These are phyloP conservation scores for Solenodon paradoxus DNA, from an alignment of 2,113 vertebrate genomes.

Conservation along the genomic window DNA sequence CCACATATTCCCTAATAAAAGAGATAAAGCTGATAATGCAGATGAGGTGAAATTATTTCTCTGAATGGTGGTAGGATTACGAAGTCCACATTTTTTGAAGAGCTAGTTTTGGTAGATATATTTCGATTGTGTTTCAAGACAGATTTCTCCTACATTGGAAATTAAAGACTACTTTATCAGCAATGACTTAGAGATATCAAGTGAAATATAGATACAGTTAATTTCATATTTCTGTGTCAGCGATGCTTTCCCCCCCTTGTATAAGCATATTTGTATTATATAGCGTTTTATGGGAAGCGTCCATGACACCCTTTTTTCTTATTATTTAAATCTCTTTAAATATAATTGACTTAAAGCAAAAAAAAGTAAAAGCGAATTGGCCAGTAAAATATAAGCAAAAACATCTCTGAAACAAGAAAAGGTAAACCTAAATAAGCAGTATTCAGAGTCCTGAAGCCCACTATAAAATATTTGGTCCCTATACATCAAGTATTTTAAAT, in stretches of 20 bases:
- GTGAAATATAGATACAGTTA: conserved; percentile 40
- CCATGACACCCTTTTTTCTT: neutral
- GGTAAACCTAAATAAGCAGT: too few relatives aligned
- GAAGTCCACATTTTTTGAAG: conserved; percentile 50
- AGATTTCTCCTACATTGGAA: neutral
- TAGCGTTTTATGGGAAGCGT: neutral
- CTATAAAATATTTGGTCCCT: too few relatives aligned
- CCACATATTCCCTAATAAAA: conserved; percentile 57
- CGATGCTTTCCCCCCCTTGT: neutral
- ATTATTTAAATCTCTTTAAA: too few relatives aligned
- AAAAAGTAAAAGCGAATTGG: too few relatives aligned
- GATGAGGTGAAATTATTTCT: conserved; percentile 41
- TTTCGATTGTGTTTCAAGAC: conserved; percentile 32
- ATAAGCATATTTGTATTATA: conserved; percentile 24
- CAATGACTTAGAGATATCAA: conserved; percentile 19
- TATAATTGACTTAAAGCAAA: too few relatives aligned
- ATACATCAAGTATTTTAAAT: too few relatives aligned
- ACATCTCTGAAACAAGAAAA: too few relatives aligned
- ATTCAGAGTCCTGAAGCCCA: too few relatives aligned
- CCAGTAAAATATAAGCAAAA: too few relatives aligned
- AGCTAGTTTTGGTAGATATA: conserved; percentile 29
- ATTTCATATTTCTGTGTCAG: conserved; percentile 43
- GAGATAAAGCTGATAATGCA: neutral
- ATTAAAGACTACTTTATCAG: conserved; percentile 46
- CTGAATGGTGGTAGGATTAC: conserved; percentile 32